Evolutionary conservation across 2,113 vertebrate genomes (phyloP).

Genomic region (Brachypteracias leptosomus): DNA sequence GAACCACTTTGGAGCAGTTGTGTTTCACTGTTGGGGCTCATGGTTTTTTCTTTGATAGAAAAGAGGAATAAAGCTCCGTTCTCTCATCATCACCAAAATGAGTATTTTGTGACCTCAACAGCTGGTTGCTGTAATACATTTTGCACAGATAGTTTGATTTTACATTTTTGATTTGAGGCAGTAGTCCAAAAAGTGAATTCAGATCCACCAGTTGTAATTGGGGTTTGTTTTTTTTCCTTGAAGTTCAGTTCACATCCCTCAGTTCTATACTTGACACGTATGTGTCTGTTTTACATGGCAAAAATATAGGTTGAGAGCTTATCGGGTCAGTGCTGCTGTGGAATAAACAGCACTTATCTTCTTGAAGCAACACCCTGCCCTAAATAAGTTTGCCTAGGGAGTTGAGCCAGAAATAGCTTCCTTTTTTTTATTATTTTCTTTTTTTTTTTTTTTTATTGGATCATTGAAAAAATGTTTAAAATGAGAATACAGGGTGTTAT

Average conservation of each 20-base stretch:
- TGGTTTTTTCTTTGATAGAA: neutral
- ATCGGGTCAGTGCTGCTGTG: constrained; percentile 5
- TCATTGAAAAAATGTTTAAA: neutral
- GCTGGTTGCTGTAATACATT: neutral
- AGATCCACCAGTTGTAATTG: neutral
- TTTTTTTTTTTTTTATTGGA: neutral
- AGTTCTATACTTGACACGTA: neutral
- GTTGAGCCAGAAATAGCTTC: constrained; percentile 22
- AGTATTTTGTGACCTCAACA: neutral
- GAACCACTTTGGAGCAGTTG: neutral
- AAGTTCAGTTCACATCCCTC: neutral
- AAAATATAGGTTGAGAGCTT: constrained; percentile 3
- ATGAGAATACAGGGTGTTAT: neutral
- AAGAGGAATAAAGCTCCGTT: neutral
- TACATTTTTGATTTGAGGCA: neutral
- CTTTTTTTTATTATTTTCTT: too few species aligned
- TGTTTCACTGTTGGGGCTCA: neutral
- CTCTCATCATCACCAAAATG: neutral
- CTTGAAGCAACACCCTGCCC: constrained; percentile 42
- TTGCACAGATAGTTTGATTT: neutral
- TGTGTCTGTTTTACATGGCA: neutral
- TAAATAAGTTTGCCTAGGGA: constrained; percentile 21
- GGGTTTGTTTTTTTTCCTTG: neutral
- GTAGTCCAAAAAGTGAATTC: neutral
- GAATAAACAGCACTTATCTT: constrained; percentile 56